These are phyloP conservation scores for Idris sp. DNA, from an alignment of 1,140 invertebrate species.

Conservation along the genomic window DNA sequence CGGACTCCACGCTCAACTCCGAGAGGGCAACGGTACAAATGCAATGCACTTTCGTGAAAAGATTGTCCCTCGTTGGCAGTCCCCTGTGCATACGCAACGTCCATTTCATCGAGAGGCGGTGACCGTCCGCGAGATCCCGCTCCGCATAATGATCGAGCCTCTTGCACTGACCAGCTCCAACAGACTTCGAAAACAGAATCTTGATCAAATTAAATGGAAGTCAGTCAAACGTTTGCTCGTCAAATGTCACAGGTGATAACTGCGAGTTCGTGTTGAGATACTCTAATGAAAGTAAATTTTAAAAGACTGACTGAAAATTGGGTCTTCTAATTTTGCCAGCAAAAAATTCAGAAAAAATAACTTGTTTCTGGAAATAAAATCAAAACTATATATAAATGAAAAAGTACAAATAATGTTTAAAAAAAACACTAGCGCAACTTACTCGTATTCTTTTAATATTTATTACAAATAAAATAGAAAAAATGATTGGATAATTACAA, in stretches of 20 bases:
- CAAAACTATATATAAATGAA: no score
- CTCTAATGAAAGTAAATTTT: no score
- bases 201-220: slow-evolving; percentile 24
- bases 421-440: no score
- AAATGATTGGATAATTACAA: slow-evolving; percentile 12
- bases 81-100: slow-evolving; percentile 52
- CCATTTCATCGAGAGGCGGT: slow-evolving; percentile 58
- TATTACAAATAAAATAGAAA: slow-evolving; percentile 27
- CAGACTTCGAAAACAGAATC: slow-evolving; percentile 5
- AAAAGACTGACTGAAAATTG: no score
- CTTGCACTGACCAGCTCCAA: slow-evolving; percentile 52
- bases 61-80: slow-evolving; percentile 45
- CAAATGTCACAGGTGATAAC: slow-evolving; percentile 14
- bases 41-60: slow-evolving; percentile 61
- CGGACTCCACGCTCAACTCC: slow-evolving; percentile 63
- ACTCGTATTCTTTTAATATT: no score
- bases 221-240: slow-evolving; percentile 15
- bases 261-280: slow-evolving; percentile 14
- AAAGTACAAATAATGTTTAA: no score
- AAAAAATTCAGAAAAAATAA: no score
- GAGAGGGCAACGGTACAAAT: slow-evolving; percentile 61
- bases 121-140: slow-evolving; percentile 43
- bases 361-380: no score
- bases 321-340: no score
- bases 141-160: slow-evolving; percentile 63